A percentile compares a stretch with the other conserved stretches of the same genome.
Conservation (phyloP, 2,888 invertebrate genomes). For the Fissipunctia ypsillon region DNA sequence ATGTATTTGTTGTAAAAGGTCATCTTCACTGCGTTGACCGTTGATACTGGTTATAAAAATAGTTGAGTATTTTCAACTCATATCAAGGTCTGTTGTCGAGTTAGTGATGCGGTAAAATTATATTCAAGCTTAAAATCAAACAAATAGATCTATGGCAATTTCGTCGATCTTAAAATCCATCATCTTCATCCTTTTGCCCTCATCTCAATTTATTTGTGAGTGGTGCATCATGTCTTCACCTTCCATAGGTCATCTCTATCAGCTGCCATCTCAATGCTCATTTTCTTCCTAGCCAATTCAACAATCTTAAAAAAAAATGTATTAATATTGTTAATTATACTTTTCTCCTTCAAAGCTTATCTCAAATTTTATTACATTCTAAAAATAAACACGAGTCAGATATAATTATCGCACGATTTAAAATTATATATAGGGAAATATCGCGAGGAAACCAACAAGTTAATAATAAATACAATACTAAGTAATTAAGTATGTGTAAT, state of each 20-base stretch:
- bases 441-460: conserved; percentile 45
- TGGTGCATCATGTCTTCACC: background rate
- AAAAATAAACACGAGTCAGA: conserved; percentile 33
- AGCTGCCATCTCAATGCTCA: background rate
- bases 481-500: conserved; percentile 42
- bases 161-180: background rate
- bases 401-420: conserved; percentile 41
- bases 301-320: background rate
- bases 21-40: conserved; percentile 69
- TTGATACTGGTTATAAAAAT: conserved; percentile 75
- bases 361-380: conserved; percentile 22
- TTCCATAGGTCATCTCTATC: background rate
- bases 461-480: conserved; percentile 50
- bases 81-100: conserved; percentile 72
- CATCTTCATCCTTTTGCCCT: background rate
- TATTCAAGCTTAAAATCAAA: conserved; percentile 34
- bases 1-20: conserved; percentile 72
- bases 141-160: background rate
- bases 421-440: conserved; percentile 48
- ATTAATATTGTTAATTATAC: background rate
- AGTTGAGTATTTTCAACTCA: conserved; percentile 69
- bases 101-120: conserved; percentile 69
- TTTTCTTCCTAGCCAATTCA: background rate
- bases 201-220: background rate
- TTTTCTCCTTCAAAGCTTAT: conserved; percentile 33